Conservation (phyloP, 1,140 invertebrate genomes). For the Ditylenchus dipsaci region DNA sequence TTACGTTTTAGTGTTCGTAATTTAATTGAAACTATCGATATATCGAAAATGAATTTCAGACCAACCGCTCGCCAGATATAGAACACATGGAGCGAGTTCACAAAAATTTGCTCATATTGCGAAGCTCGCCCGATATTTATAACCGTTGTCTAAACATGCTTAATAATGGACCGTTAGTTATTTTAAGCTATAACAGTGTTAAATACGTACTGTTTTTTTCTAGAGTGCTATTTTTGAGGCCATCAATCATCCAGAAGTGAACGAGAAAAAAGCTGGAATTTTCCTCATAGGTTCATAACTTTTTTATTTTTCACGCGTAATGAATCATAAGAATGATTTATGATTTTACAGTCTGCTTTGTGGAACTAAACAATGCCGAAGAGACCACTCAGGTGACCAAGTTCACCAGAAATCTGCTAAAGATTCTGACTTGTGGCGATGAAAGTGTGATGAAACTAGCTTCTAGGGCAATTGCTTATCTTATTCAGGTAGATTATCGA, state of each 20-base stretch:
- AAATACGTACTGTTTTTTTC: not conserved
- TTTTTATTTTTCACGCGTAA: conserved; percentile 10
- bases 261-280: conserved; percentile 44
- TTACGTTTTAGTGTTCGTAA: too few relatives aligned
- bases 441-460: conserved; percentile 29
- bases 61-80: not conserved
- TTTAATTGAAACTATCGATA: too few relatives aligned
- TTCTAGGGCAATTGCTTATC: conserved; percentile 43
- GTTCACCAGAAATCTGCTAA: conserved; percentile 39
- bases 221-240: conserved; percentile 31
- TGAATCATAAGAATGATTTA: not conserved
- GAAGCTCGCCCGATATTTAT: conserved; percentile 5
- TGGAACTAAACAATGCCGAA: conserved; percentile 31
- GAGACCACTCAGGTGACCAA: conserved; percentile 22
- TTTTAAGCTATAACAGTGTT: not conserved
- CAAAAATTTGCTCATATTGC: conserved; percentile 3
- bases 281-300: conserved; percentile 44
- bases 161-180: not conserved
- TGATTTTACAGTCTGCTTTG: conserved; percentile 34
- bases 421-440: conserved; percentile 29
- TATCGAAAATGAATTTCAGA: not conserved
- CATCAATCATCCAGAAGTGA: conserved; percentile 27
- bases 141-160: conserved; percentile 10
- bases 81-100: conserved; percentile 10
- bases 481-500: conserved; percentile 37